These are phyloP conservation scores for Limnephilus marmoratus DNA, from an alignment of 2,888 invertebrate species.

Conservation along the genomic window DNA sequence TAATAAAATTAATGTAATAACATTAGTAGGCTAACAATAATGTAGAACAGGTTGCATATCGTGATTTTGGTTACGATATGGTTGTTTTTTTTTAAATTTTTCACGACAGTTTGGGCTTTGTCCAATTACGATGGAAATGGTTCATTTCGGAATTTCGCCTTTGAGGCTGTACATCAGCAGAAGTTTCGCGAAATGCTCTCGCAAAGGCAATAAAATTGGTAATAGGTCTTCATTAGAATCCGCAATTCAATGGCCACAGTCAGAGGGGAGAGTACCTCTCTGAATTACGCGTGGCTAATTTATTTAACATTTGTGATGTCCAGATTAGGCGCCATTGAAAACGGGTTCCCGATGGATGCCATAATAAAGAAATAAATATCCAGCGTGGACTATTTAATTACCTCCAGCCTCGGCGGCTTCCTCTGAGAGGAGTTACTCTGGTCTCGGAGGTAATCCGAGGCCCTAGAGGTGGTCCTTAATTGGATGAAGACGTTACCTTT, in stretches of 20 bases:
- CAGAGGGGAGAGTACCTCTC: background rate
- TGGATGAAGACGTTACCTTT: conserved; percentile 49
- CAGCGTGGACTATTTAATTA: conserved; percentile 36
- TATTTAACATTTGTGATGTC: conserved; percentile 47
- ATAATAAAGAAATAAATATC: conserved; percentile 52
- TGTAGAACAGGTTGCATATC: background rate
- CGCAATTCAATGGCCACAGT: background rate
- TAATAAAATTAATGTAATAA: background rate
- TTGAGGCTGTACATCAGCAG: background rate
- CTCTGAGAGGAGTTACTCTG: conserved; percentile 2
- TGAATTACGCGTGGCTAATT: conserved; percentile 22
- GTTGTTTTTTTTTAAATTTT: background rate
- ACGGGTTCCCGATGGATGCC: conserved; percentile 24
- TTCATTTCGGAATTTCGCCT: background rate
- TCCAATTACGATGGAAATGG: background rate
- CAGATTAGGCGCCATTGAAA: conserved; percentile 42
- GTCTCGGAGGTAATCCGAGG: background rate
- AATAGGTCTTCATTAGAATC: conserved; percentile 33
- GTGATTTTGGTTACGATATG: no score
- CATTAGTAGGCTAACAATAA: background rate
- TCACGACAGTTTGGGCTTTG: background rate
- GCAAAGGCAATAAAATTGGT: conserved; percentile 20
- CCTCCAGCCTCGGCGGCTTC: conserved; percentile 22
- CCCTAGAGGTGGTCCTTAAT: conserved; percentile 43
- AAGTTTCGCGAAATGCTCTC: background rate